These are phyloP conservation scores for Dicyrtoma fusca DNA, from an alignment of 2,888 invertebrate species.

Conservation along the genomic window DNA sequence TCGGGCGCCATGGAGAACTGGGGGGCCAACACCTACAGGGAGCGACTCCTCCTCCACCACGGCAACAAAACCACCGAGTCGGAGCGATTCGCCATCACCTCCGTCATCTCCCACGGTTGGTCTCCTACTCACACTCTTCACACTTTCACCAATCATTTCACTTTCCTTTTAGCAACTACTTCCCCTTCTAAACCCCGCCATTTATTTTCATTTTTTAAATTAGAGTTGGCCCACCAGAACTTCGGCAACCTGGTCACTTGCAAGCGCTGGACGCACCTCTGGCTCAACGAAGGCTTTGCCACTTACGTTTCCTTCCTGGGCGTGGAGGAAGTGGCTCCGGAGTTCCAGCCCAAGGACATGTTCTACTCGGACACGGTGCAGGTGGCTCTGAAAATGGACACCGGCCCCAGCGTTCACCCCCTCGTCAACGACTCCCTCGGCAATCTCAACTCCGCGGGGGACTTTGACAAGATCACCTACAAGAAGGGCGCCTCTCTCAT, in stretches of 20 bases:
- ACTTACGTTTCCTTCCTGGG: slow-evolving; percentile 51
- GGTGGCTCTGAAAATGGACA: slow-evolving; percentile 59
- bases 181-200: too few species aligned
- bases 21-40: slow-evolving; percentile 42
- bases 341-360: slow-evolving; percentile 47
- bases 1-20: slow-evolving; percentile 46
- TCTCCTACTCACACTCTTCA: not conserved
- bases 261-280: slow-evolving; percentile 38
- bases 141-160: too few species aligned
- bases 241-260: slow-evolving; percentile 40
- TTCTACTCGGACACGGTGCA: slow-evolving; percentile 46
- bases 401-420: slow-evolving; percentile 61
- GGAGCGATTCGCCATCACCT: slow-evolving; percentile 26
- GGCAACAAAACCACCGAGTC: slow-evolving; percentile 23
- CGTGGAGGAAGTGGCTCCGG: slow-evolving; percentile 45
- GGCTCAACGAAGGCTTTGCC: slow-evolving; percentile 50
- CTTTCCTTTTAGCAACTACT: too few species aligned
- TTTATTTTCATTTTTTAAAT: too few species aligned
- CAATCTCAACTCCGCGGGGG: slow-evolving; percentile 60
- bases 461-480: slow-evolving; percentile 62
- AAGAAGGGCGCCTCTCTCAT: slow-evolving; percentile 62
- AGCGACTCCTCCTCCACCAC: slow-evolving; percentile 31
- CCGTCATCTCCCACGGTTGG: slow-evolving; percentile 33
- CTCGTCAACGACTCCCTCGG: slow-evolving; percentile 60
- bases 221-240: slow-evolving; percentile 39